Percentiles rank a stretch among this genome's conserved stretches.
Evolutionary conservation across 2,113 vertebrate species (phyloP).

Genomic region (Petrocephalus microphthalmus): DNA sequence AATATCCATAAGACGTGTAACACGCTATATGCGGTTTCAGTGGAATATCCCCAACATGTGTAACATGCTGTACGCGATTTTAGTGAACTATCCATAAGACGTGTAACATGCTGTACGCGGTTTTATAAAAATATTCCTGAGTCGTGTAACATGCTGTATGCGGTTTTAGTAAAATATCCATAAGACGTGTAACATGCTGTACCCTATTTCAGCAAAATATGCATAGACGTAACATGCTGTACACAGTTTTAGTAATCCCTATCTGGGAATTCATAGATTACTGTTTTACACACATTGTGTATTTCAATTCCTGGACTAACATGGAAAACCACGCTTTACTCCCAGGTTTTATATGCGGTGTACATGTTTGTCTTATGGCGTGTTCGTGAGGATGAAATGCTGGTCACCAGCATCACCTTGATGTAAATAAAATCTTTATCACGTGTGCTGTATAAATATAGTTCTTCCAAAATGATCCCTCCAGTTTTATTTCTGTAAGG

Average conservation of each 20-base stretch:
- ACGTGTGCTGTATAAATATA: neutral
- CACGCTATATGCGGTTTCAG: constrained; percentile 25
- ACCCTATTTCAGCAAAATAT: constrained; percentile 24
- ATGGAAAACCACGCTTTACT: neutral
- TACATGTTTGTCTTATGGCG: neutral
- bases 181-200: constrained; percentile 21
- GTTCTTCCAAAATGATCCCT: neutral
- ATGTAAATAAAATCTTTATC: neutral
- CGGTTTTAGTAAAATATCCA: constrained; percentile 21
- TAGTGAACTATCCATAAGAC: neutral
- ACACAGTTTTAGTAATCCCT: constrained; percentile 27
- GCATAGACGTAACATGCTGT: constrained; percentile 19
- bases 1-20: constrained; percentile 15
- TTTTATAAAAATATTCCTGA: constrained; percentile 7
- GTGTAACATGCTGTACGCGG: constrained; percentile 26
- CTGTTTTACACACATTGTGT: constrained; percentile 44
- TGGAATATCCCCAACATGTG: neutral
- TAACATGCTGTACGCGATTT: constrained; percentile 29
- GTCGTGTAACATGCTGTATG: constrained; percentile 24
- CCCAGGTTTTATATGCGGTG: constrained; percentile 17
- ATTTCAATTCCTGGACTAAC: constrained; percentile 24
- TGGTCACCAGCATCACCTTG: neutral
- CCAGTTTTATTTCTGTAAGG: neutral
- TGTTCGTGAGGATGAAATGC: neutral
- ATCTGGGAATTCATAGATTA: constrained; percentile 31